A percentile compares a stretch with the other conserved stretches of the same genome.
Evolutionary conservation across 2,888 invertebrate genomes (phyloP).

Genomic region (Sesamia inferens): DNA sequence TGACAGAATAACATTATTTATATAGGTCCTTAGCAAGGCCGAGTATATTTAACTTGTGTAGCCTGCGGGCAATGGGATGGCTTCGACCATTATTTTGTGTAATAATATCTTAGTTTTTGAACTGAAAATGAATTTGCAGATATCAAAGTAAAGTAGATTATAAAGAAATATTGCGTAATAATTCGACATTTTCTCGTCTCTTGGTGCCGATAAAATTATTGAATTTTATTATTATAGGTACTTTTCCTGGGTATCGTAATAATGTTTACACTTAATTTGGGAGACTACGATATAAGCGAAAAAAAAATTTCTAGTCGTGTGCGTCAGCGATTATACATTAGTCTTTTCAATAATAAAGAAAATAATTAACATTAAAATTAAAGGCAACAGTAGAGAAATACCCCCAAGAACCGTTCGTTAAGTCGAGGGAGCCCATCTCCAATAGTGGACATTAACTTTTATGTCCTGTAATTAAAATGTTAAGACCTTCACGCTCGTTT

Average conservation of each 20-base stretch:
- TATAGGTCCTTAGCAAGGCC: conserved; percentile 24
- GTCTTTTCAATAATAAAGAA: conserved; percentile 1
- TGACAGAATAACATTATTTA: conserved; percentile 24
- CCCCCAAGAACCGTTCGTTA: conserved; percentile 22
- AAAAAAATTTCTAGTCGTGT: neutral
- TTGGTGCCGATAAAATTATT: neutral
- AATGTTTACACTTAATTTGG: neutral
- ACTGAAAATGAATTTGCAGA: conserved; percentile 24
- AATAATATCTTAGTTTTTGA: conserved; percentile 26
- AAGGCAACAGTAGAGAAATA: conserved; percentile 12
- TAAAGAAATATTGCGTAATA: conserved; percentile 12
- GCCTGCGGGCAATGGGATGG: conserved; percentile 27
- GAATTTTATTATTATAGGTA: neutral
- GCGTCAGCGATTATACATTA: neutral
- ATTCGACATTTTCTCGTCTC: neutral
- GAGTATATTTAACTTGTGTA: conserved; percentile 32
- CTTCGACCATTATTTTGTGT: conserved; percentile 32
- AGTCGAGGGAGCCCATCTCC: conserved; percentile 21
- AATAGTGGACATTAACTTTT: conserved; percentile 46
- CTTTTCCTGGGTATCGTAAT: neutral
- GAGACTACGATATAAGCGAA: neutral
- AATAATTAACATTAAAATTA: conserved; percentile 20
- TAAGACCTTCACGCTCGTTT: conserved; percentile 49
- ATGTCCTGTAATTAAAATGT: conserved; percentile 60
- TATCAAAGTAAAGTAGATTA: conserved; percentile 18